Evolutionary conservation across 2,888 invertebrate genomes (phyloP).

Genomic region (Drosophila setosimentum): DNA sequence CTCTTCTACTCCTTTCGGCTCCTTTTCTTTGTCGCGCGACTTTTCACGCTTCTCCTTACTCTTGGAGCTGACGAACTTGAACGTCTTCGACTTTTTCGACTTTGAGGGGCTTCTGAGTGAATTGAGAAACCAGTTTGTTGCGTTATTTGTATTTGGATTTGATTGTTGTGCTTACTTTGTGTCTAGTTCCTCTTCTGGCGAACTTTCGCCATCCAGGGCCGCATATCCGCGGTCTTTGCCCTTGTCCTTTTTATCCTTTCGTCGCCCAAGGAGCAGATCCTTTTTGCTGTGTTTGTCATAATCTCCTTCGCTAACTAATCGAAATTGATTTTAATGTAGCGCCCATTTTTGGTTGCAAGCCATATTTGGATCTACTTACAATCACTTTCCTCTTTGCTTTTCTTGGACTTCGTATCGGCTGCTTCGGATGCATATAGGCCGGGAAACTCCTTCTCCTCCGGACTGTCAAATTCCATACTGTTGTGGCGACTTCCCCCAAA

Average conservation of each 20-base stretch:
- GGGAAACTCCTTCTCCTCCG: conserved; percentile 96
- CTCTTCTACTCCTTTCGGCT: conserved; percentile 75
- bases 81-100: conserved; percentile 94
- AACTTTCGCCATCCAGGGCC: conserved; percentile 94
- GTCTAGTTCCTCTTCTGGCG: conserved; percentile 94
- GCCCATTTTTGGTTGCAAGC: conserved; percentile 2
- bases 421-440: conserved; percentile 94
- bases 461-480: conserved; percentile 87
- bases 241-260: conserved; percentile 94
- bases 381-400: conserved; percentile 91
- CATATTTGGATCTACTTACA: conserved; percentile 87
- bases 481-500: conserved; percentile 19
- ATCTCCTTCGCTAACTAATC: conserved; percentile 91
- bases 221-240: conserved; percentile 94
- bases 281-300: conserved; percentile 93
- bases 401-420: conserved; percentile 77
- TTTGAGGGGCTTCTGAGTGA: conserved; percentile 86
- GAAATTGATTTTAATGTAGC: conserved; percentile 34
- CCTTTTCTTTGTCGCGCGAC: conserved; percentile 87
- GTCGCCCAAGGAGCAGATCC: conserved; percentile 90
- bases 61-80: conserved; percentile 93
- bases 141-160: background rate
- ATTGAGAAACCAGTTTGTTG: conserved; percentile 6
- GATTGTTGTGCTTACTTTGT: conserved; percentile 87
- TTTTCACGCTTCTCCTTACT: conserved; percentile 93